A percentile compares a stretch with the other conserved stretches of the same genome.
Conservation (phyloP, 1,140 invertebrate genomes). For the Myzus persicae region DNA sequence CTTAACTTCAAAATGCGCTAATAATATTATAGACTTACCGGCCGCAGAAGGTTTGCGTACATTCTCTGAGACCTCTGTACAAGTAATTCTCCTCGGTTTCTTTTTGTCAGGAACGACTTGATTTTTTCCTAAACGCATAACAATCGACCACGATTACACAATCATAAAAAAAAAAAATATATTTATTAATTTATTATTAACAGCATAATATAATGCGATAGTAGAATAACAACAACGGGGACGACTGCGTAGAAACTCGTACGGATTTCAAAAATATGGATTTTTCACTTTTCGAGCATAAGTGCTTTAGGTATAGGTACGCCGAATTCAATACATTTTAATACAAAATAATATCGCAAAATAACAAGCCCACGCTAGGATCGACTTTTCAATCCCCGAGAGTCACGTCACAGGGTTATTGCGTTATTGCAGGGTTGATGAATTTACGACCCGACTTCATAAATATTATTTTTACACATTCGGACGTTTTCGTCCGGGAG, state of each 20-base stretch:
- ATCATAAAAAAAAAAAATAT: too few relatives aligned
- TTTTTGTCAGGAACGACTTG: not conserved
- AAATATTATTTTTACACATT: not conserved
- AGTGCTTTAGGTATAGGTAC: too few relatives aligned
- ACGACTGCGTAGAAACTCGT: not conserved
- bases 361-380: not conserved
- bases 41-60: slow-evolving; percentile 19
- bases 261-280: not conserved
- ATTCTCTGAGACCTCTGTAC: not conserved
- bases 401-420: not conserved
- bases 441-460: not conserved
- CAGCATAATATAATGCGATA: not conserved
- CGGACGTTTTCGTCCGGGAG: not conserved
- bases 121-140: not conserved
- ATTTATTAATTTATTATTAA: too few relatives aligned
- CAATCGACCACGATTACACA: not conserved
- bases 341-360: not conserved
- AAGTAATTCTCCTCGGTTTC: not conserved
- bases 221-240: not conserved
- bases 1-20: not conserved
- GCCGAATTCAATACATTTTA: not conserved
- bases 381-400: not conserved
- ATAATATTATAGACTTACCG: not conserved
- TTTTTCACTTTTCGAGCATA: not conserved
- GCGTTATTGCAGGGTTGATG: not conserved